These are phyloP conservation scores for Pomacea canaliculata DNA, from an alignment of 2,888 invertebrate species.

Conservation along the genomic window DNA sequence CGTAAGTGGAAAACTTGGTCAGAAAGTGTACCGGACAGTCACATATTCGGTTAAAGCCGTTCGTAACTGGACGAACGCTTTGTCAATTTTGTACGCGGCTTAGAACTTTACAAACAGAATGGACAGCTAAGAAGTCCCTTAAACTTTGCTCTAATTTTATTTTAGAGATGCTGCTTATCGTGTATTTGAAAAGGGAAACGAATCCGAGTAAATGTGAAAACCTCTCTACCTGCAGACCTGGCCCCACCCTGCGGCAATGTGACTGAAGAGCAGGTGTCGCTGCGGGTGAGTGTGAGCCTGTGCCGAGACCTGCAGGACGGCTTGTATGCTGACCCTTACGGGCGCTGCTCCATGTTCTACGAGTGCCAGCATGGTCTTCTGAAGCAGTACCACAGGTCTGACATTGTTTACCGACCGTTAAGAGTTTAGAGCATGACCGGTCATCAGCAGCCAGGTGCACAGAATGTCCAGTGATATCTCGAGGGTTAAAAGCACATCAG, in stretches of 20 bases:
- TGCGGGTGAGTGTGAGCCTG: conserved; percentile 11
- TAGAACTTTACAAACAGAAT: no score
- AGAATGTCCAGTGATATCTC: no score
- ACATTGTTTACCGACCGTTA: neutral
- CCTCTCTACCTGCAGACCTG: neutral
- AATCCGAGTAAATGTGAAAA: no score
- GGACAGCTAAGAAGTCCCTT: neutral
- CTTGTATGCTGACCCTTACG: conserved; percentile 39
- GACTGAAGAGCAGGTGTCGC: conserved; percentile 29
- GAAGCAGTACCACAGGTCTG: conserved; percentile 34
- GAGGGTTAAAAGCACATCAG: no score
- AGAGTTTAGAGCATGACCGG: no score
- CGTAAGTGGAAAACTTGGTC: neutral
- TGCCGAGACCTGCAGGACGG: conserved; percentile 37
- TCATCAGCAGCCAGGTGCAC: no score
- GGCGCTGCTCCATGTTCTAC: conserved; percentile 43
- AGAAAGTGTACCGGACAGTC: no score
- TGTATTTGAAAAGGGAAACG: no score
- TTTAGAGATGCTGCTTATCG: neutral
- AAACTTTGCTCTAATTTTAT: neutral
- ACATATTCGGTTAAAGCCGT: no score
- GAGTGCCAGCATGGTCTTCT: conserved; percentile 35
- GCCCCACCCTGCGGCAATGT: conserved; percentile 5
- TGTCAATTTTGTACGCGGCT: no score
- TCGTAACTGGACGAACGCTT: no score